Evolutionary conservation across 2,113 vertebrate genomes (phyloP).

Genomic region (Spilogale gracilis): DNA sequence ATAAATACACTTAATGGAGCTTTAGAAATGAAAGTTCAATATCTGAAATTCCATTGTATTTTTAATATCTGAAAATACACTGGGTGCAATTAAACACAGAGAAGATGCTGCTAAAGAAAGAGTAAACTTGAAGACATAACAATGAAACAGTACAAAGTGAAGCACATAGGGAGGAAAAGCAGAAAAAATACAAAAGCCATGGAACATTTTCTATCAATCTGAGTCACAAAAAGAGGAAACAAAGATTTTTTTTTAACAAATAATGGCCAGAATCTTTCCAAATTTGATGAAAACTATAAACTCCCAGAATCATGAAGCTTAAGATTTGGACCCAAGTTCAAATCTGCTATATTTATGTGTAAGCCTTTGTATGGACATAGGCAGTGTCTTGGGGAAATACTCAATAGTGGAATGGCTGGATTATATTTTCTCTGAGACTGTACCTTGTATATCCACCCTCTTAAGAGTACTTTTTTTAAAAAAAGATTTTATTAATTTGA

Average conservation of each 20-base stretch:
- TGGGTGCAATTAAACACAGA: background rate
- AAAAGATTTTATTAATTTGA: too few relatives aligned
- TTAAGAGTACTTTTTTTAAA: background rate
- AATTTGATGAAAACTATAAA: background rate
- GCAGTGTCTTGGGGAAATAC: background rate
- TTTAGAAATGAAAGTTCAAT: background rate
- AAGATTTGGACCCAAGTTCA: background rate
- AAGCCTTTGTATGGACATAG: background rate
- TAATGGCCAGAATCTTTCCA: background rate
- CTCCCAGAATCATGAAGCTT: background rate
- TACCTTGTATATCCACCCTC: background rate
- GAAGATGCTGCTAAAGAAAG: background rate
- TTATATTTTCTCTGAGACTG: background rate
- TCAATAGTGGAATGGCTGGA: background rate
- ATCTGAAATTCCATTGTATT: conserved; percentile 1
- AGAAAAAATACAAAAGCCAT: background rate
- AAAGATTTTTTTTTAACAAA: background rate
- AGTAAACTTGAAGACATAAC: background rate
- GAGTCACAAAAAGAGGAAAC: background rate
- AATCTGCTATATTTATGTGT: background rate
- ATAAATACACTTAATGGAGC: background rate
- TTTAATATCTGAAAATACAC: background rate
- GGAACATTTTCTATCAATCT: background rate
- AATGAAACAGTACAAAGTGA: background rate
- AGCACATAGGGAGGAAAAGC: background rate